phyloP scores from a whole-genome alignment of 1,140 invertebrate genomes.

The Drosophila elegans region DNA sequence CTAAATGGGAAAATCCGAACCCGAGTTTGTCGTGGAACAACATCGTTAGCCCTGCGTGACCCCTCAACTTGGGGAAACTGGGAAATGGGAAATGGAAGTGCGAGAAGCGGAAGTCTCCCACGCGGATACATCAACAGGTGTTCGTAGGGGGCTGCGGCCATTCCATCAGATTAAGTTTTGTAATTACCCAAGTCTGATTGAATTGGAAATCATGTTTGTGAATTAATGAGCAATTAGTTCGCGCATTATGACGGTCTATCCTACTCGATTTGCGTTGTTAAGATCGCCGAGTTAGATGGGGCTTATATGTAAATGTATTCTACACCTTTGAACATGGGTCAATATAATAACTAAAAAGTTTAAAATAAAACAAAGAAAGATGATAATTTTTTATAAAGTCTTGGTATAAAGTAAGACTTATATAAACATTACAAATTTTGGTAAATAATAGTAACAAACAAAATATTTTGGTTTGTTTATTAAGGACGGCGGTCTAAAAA shows the following conservation, averaged over 20 bases:
- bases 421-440: too few relatives aligned
- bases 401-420: too few relatives aligned
- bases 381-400: too few relatives aligned
- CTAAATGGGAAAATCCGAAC: conserved; percentile 41
- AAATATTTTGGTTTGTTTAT: too few relatives aligned
- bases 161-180: conserved; percentile 40
- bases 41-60: conserved; percentile 26
- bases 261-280: conserved; percentile 4
- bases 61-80: not conserved
- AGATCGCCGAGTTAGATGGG: conserved; percentile 8
- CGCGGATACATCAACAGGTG: conserved; percentile 31
- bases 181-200: conserved; percentile 49
- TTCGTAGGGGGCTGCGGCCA: not conserved
- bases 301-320: not conserved
- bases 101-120: conserved; percentile 10
- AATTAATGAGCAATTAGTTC: conserved; percentile 55
- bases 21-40: conserved; percentile 28
- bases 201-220: conserved; percentile 43
- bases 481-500: too few relatives aligned
- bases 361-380: too few relatives aligned
- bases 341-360: too few relatives aligned
- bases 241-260: conserved; percentile 28
- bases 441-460: too few relatives aligned
- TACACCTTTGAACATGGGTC: too few relatives aligned
- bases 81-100: conserved; percentile 18